phyloP scores from a whole-genome alignment of 2,113 vertebrate genomes.

The Deroptyus accipitrinus region DNA sequence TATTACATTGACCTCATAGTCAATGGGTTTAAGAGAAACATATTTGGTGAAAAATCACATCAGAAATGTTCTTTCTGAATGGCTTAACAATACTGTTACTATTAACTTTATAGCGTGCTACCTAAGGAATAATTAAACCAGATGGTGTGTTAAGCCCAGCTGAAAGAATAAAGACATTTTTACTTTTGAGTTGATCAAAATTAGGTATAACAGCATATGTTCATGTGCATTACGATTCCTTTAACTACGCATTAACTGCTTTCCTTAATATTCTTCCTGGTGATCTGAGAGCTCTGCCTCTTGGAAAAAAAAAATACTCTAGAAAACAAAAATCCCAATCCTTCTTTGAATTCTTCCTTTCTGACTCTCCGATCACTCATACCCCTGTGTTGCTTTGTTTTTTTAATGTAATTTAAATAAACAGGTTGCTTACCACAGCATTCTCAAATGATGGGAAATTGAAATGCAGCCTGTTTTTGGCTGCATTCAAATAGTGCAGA shows the following conservation, averaged over 20 bases:
- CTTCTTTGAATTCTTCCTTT: neutral
- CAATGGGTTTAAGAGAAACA: slow-evolving; percentile 19
- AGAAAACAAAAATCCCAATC: neutral
- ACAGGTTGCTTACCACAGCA: neutral
- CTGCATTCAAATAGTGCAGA: neutral
- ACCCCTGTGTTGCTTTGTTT: neutral
- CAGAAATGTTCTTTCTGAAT: slow-evolving; percentile 30
- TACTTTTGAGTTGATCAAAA: slow-evolving; percentile 76
- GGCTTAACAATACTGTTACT: slow-evolving; percentile 52
- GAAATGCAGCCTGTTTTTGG: neutral
- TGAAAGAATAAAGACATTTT: slow-evolving; percentile 64
- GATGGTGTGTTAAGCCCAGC: slow-evolving; percentile 67
- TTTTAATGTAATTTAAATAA: neutral
- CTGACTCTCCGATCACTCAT: neutral
- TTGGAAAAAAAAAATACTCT: neutral
- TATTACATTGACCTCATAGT: slow-evolving; percentile 55
- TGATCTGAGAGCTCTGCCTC: slow-evolving; percentile 24
- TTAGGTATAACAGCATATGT: slow-evolving; percentile 76
- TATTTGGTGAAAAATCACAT: slow-evolving; percentile 16
- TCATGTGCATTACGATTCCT: slow-evolving; percentile 60
- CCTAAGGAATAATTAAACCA: slow-evolving; percentile 79
- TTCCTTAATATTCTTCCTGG: slow-evolving; percentile 59
- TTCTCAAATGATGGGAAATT: neutral
- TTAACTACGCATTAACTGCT: slow-evolving; percentile 68
- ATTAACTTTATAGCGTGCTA: slow-evolving; percentile 70